These are phyloP conservation scores for Champsocephalus esox DNA, from an alignment of 2,797 vertebrate genomes.

Conservation along the genomic window DNA sequence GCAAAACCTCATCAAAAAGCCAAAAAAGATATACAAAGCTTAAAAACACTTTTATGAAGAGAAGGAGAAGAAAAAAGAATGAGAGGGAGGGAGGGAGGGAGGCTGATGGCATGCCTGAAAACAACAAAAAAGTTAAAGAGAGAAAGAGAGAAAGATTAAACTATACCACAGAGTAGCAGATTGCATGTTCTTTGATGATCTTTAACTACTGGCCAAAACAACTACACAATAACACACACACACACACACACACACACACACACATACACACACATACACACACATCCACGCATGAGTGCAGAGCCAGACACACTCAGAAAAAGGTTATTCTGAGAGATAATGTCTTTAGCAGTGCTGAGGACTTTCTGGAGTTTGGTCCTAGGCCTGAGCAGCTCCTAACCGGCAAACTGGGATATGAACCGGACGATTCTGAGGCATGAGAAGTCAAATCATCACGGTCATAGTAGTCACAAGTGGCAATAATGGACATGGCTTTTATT, in stretches of 20 bases:
- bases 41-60: constrained; percentile 80
- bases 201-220: constrained; percentile 76
- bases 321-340: constrained; percentile 80
- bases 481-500: constrained; percentile 43
- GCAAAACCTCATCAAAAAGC: constrained; percentile 76
- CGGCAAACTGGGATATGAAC: constrained; percentile 56
- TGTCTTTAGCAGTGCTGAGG: constrained; percentile 74
- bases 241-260: no score
- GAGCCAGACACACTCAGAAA: constrained; percentile 34
- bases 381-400: constrained; percentile 52
- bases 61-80: constrained; percentile 62
- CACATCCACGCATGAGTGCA: constrained; percentile 35
- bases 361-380: constrained; percentile 50
- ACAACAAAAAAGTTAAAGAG: constrained; percentile 65
- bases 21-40: constrained; percentile 69
- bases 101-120: constrained; percentile 64
- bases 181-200: constrained; percentile 61
- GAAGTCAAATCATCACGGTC: constrained; percentile 43
- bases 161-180: constrained; percentile 70
- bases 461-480: constrained; percentile 36
- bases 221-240: constrained; percentile 43
- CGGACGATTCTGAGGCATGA: constrained; percentile 33
- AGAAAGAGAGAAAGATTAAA: constrained; percentile 55
- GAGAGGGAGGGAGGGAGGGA: constrained; percentile 65
- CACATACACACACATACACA: no score